Conservation (phyloP, 2,113 vertebrate genomes). For the Tauraco erythrolophus region DNA sequence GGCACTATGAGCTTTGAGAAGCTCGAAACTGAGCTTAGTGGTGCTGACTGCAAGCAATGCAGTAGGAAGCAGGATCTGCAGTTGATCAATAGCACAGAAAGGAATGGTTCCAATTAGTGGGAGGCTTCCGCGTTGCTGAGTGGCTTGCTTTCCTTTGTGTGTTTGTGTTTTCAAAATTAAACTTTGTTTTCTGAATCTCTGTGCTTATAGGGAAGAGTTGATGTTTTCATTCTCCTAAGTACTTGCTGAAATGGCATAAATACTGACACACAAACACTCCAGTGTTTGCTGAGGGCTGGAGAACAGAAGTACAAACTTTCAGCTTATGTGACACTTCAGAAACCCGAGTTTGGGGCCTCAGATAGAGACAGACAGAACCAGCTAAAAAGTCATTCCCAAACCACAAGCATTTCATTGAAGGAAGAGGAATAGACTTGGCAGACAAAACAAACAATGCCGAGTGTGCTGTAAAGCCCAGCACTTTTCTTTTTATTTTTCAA, state of each 20-base stretch:
- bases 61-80: background rate
- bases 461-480: background rate
- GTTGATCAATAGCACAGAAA: background rate
- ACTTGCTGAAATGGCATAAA: constrained; percentile 26
- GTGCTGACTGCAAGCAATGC: background rate
- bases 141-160: background rate
- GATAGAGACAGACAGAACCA: background rate
- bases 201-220: background rate
- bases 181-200: background rate
- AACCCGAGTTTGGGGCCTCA: background rate
- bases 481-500: constrained; percentile 20
- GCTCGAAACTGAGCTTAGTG: background rate
- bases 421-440: background rate
- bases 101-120: background rate
- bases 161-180: background rate
- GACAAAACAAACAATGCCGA: constrained; percentile 14
- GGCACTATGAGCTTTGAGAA: background rate
- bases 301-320: background rate
- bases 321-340: constrained; percentile 8
- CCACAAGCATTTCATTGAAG: background rate
- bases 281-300: background rate
- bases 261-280: background rate
- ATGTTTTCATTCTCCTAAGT: constrained; percentile 1
- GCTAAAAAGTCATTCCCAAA: background rate
- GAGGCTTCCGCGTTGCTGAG: background rate